Conservation (phyloP, 2,113 vertebrate genomes). For the Nerophis ophidion region DNA sequence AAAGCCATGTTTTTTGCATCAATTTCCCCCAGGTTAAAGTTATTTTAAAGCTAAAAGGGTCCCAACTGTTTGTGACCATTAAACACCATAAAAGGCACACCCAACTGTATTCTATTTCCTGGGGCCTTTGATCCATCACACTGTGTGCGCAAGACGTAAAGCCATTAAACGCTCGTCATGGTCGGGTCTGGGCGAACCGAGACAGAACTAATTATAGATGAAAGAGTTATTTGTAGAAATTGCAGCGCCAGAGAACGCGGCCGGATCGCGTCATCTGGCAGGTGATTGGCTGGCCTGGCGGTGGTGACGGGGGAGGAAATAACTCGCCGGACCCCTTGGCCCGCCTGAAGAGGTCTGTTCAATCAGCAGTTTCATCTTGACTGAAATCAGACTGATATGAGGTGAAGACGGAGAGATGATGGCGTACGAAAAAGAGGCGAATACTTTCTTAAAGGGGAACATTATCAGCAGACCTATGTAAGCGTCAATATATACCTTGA, state of each 20-base stretch:
- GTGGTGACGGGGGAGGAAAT: neutral
- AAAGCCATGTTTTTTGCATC: too few species aligned
- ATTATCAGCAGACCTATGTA: too few species aligned
- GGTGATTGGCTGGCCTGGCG: conserved; percentile 5
- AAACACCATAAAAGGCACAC: conserved; percentile 7
- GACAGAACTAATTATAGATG: conserved; percentile 29
- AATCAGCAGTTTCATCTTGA: conserved; percentile 61
- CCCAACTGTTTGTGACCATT: conserved; percentile 9
- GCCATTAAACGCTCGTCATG: conserved; percentile 8
- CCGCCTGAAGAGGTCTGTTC: conserved; percentile 45
- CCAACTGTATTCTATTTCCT: conserved; percentile 18
- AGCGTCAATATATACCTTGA: too few species aligned
- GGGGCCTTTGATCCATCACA: conserved; percentile 23
- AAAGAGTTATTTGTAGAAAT: conserved; percentile 22
- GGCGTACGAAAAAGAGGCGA: conserved; percentile 54
- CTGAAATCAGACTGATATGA: conserved; percentile 64
- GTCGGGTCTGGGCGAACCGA: conserved; percentile 12
- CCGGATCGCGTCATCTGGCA: conserved; percentile 4
- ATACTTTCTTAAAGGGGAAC: conserved; percentile 1
- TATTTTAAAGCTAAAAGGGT: neutral
- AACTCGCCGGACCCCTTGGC: conserved; percentile 4
- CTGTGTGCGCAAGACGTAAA: conserved; percentile 14
- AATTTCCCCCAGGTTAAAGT: too few species aligned
- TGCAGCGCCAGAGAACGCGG: too few species aligned
- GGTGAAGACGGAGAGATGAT: conserved; percentile 58